Evolutionary conservation across 1,140 invertebrate genomes (phyloP).

Genomic region (Nixonia krombeini): DNA sequence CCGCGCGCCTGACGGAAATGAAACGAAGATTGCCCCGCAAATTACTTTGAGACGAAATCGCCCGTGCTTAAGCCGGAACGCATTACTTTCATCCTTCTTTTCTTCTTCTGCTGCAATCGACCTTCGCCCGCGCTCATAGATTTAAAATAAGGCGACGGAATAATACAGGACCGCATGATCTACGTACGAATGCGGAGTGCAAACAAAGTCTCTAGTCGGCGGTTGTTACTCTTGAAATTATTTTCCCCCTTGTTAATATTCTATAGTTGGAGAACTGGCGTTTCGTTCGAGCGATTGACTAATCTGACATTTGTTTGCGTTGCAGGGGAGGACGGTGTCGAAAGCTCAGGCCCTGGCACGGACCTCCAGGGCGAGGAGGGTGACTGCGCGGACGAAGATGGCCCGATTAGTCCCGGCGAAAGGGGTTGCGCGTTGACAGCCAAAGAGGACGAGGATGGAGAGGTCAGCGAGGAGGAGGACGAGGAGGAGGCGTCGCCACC

Average conservation of each 20-base stretch:
- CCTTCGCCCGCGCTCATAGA: background rate
- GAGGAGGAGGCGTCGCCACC: conserved; percentile 60
- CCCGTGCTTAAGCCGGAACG: conserved; percentile 14
- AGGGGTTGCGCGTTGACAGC: conserved; percentile 61
- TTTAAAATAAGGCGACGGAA: background rate
- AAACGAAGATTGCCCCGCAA: conserved; percentile 37
- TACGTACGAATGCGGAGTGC: no score
- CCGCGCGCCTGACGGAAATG: conserved; percentile 34
- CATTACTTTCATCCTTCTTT: conserved; percentile 23
- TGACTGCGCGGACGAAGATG: conserved; percentile 73
- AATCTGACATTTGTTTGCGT: conserved; percentile 59
- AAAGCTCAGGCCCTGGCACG: conserved; percentile 70
- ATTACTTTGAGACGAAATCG: conserved; percentile 38
- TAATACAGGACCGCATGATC: no score
- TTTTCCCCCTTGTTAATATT: no score
- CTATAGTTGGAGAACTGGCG: no score
- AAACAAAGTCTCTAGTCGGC: background rate
- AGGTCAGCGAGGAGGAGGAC: conserved; percentile 66
- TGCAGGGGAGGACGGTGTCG: conserved; percentile 75
- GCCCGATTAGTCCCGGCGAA: conserved; percentile 72
- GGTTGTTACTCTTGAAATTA: background rate
- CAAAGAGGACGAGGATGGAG: conserved; percentile 68
- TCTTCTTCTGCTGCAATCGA: conserved; percentile 13
- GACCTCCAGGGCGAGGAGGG: conserved; percentile 72
- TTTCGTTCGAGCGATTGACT: no score